Base-by-base conservation (phyloP, 2,797 vertebrate species). In the Huso huso region DNA sequence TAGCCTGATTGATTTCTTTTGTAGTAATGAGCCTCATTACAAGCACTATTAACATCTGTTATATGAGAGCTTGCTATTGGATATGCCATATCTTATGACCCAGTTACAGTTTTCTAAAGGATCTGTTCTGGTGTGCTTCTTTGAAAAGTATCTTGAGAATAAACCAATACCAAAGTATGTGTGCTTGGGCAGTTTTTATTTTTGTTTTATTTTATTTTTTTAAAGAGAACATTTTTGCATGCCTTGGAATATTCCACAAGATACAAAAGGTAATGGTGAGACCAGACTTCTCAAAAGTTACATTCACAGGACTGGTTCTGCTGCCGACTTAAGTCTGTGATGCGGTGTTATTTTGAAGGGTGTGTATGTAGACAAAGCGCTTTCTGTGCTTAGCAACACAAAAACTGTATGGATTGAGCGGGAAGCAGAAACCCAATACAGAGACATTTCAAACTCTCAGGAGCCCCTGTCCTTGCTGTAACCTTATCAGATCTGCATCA, bases 401-500 rank as follows among this genome's bases (percentile, higher is more conserved):
- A 79, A 79, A 82, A 82, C 73, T 37, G 23, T 4, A 3, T 37
- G 23, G 23, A 37, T 37, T 37, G 2, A 3, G 23, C 23, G 4
- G 4, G 23, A 37, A n/a, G 55, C 55, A 58, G 79, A 58, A 84
- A 74, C 78, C 72, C 68, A 69, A 71, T 71, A 71, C 74, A 82
- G 62, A 69, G 68, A 53, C 50, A 75, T 73, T 68, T 70, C 60
- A 63, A 53, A 60, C 66, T 79, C 62, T 64, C 75, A 83, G 82
- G 69, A 83, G 79, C 61, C 69, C 84, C 82, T 87, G 89, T 72
- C 49, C 87, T 87, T 83, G 81, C 67, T 78, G 83, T 90, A 90
- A 92, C 86, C 93, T 82, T 79, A 82, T 82, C 76, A 72, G 70
- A 92, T 91, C 88, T 92, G 77, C 90, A 91, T 93, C 84, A 85